phyloP scores from a whole-genome alignment of 2,113 vertebrate species.

The Anolis carolinensis region DNA sequence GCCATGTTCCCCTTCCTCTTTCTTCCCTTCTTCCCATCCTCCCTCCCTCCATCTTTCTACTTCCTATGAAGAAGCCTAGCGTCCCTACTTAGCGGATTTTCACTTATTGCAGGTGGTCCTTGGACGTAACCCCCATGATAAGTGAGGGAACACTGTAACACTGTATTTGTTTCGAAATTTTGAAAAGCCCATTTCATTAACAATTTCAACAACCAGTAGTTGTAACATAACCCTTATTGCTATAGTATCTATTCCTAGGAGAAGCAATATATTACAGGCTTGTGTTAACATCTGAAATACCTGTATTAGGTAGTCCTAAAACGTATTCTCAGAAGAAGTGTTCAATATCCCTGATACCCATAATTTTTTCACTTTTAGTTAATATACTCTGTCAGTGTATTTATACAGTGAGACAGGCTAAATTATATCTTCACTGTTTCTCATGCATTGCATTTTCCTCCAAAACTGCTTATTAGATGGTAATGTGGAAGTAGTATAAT shows the following conservation, averaged over 20 bases:
- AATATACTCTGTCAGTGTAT: constrained; percentile 34
- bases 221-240: background rate
- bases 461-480: constrained; percentile 36
- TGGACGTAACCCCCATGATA: too few species aligned
- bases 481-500: constrained; percentile 32
- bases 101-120: too few species aligned
- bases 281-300: constrained; percentile 19
- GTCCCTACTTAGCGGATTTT: too few species aligned
- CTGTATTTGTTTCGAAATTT: background rate
- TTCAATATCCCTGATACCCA: constrained; percentile 15
- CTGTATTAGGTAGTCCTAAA: constrained; percentile 18
- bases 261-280: constrained; percentile 2
- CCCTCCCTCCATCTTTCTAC: too few species aligned
- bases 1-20: too few species aligned
- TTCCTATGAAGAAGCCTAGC: too few species aligned
- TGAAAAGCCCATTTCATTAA: background rate
- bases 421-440: constrained; percentile 24
- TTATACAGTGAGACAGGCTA: constrained; percentile 21
- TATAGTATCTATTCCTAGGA: background rate
- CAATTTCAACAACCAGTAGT: background rate
- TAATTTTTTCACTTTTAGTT: constrained; percentile 31
- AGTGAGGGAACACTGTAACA: too few species aligned
- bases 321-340: background rate
- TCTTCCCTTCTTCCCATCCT: too few species aligned
- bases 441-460: constrained; percentile 24